Percentiles rank a stretch among this genome's conserved stretches.
These are phyloP conservation scores for Phorcus lineatus DNA, from an alignment of 2,888 invertebrate species.

Conservation along the genomic window DNA sequence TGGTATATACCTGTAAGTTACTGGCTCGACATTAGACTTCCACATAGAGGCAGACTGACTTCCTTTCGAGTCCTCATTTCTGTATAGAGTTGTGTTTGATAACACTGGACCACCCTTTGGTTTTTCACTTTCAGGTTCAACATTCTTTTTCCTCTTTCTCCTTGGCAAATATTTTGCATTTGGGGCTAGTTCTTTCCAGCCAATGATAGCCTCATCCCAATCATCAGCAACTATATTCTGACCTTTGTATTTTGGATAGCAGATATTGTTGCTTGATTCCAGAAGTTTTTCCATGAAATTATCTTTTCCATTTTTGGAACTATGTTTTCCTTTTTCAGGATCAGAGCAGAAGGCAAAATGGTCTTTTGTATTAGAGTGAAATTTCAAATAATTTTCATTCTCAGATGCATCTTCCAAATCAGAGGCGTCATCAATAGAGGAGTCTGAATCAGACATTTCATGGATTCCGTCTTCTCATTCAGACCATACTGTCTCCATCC, in stretches of 20 bases:
- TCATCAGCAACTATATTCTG: constrained; percentile 41
- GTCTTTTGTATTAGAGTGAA: not conserved
- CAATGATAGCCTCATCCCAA: constrained; percentile 52
- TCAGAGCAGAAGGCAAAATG: not conserved
- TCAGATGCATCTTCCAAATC: not conserved
- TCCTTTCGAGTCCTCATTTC: constrained; percentile 53
- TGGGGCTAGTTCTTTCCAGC: constrained; percentile 49
- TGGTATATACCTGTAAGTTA: constrained; percentile 64
- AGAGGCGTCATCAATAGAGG: not conserved
- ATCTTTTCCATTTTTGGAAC: constrained; percentile 45
- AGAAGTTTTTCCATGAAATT: constrained; percentile 38
- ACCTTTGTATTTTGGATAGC: constrained; percentile 37
- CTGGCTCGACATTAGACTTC: constrained; percentile 68
- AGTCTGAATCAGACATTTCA: constrained; percentile 6
- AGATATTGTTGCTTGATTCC: constrained; percentile 43
- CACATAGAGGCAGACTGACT: constrained; percentile 51
- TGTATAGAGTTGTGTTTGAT: constrained; percentile 44
- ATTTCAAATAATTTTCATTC: not conserved
- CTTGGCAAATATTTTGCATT: constrained; percentile 34
- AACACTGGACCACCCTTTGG: not conserved
- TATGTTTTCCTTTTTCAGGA: constrained; percentile 24
- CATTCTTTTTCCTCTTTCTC: constrained; percentile 42
- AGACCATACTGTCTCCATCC: too few species aligned
- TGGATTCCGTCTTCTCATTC: not conserved
- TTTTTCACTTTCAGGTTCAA: constrained; percentile 39